These are phyloP conservation scores for Aphelocoma californica DNA, from an alignment of 2,797 vertebrate genomes.

Conservation along the genomic window DNA sequence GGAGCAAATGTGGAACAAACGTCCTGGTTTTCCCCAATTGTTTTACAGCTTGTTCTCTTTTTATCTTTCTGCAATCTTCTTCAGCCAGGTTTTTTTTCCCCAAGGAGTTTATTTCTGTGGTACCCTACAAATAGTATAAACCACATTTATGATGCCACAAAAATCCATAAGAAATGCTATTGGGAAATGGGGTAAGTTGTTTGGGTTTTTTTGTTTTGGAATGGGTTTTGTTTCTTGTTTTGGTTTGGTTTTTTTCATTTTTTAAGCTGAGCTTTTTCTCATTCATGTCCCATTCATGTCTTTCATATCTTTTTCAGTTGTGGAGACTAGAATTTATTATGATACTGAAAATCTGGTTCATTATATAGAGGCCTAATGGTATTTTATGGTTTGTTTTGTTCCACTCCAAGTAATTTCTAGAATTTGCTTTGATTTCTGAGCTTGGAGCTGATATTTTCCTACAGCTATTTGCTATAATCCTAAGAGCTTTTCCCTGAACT, in stretches of 20 bases:
- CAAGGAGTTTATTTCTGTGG: not conserved
- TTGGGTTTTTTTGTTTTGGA: not conserved
- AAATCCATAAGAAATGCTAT: not conserved
- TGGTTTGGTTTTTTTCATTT: fast-evolving
- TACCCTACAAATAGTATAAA: not conserved
- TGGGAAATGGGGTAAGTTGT: not conserved
- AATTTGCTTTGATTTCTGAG: slow-evolving; percentile 32
- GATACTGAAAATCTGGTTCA: not conserved
- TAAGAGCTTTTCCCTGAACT: not conserved
- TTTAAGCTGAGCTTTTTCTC: not conserved
- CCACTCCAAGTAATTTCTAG: not conserved
- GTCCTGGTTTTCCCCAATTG: not conserved
- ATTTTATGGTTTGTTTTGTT: not conserved
- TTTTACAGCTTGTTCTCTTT: not conserved
- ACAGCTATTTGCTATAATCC: not conserved
- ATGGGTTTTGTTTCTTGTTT: not conserved
- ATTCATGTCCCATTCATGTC: not conserved
- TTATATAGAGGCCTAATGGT: not conserved
- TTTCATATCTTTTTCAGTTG: not conserved
- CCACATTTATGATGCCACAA: not conserved
- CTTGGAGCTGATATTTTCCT: slow-evolving; percentile 1
- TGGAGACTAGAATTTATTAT: not conserved
- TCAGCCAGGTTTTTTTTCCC: not conserved
- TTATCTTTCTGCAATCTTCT: not conserved
- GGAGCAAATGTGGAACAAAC: not conserved